phyloP scores from a whole-genome alignment of 2,113 vertebrate species.

The Oryctolagus cuniculus region DNA sequence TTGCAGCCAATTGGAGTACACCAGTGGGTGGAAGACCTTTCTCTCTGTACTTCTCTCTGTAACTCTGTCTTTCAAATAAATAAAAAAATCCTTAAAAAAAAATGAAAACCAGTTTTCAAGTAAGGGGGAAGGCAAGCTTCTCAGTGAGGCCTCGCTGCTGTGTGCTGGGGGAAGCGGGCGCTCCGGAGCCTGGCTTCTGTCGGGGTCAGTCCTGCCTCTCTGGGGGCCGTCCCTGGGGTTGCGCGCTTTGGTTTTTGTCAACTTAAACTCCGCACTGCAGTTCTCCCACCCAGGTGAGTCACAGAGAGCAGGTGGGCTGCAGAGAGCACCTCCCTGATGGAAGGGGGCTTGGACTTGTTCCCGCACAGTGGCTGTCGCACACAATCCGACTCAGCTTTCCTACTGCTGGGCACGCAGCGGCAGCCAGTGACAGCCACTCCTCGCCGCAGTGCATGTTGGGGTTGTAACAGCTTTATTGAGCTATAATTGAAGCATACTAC shows the following conservation, averaged over 20 bases:
- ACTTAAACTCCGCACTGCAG: background rate
- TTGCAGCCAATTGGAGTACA: too few relatives aligned
- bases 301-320: background rate
- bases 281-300: constrained; percentile 29
- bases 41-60: too few relatives aligned
- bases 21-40: too few relatives aligned
- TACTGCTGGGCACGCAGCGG: background rate
- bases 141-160: background rate
- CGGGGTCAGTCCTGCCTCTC: background rate
- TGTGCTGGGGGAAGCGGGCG: constrained; percentile 8
- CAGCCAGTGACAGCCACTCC: background rate
- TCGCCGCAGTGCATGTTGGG: rapidly evolving
- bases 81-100: too few relatives aligned
- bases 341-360: background rate
- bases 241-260: background rate
- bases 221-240: background rate
- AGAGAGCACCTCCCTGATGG: background rate
- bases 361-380: background rate
- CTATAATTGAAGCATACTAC: background rate
- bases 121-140: constrained; percentile 39
- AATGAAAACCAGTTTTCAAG: constrained; percentile 21
- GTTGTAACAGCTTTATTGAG: background rate
- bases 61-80: too few relatives aligned
- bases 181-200: background rate
- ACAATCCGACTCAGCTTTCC: background rate